Percentiles rank a stretch among this genome's conserved stretches.
Conservation (phyloP, 2,888 invertebrate species). For the Melipona beecheii region DNA sequence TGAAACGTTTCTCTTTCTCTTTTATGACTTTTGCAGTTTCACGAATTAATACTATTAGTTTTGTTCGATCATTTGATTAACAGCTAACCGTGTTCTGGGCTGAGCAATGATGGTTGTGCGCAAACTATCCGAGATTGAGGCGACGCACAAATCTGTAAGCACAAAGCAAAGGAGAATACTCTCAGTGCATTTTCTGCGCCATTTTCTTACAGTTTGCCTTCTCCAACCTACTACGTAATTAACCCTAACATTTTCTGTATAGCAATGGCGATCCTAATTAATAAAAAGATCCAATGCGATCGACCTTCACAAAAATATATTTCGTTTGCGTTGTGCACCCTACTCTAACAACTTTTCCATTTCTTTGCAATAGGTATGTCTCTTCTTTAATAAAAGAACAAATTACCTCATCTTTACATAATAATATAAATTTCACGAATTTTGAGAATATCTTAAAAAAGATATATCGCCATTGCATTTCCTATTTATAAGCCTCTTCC, state of each 20-base stretch:
- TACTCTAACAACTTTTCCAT: constrained; percentile 15
- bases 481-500: constrained; percentile 78
- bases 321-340: constrained; percentile 18
- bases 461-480: constrained; percentile 79
- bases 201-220: constrained; percentile 80
- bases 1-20: constrained; percentile 74
- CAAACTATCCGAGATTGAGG: constrained; percentile 83
- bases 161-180: constrained; percentile 84
- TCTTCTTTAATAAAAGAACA: constrained; percentile 30
- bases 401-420: constrained; percentile 27
- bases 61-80: constrained; percentile 77
- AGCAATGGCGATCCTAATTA: constrained; percentile 78
- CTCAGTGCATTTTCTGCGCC: constrained; percentile 83
- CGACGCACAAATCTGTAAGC: constrained; percentile 84
- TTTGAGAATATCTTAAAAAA: constrained; percentile 36
- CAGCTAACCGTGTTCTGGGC: constrained; percentile 83
- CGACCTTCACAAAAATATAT: constrained; percentile 13
- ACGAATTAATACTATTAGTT: constrained; percentile 69
- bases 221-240: constrained; percentile 80
- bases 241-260: constrained; percentile 73
- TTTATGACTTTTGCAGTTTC: constrained; percentile 64
- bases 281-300: constrained; percentile 31
- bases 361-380: background rate
- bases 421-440: constrained; percentile 28
- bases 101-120: constrained; percentile 82